Percentiles rank a stretch among this genome's conserved stretches.
Evolutionary conservation across 2,888 invertebrate genomes (phyloP).

Genomic region (Drosophila helvetica): DNA sequence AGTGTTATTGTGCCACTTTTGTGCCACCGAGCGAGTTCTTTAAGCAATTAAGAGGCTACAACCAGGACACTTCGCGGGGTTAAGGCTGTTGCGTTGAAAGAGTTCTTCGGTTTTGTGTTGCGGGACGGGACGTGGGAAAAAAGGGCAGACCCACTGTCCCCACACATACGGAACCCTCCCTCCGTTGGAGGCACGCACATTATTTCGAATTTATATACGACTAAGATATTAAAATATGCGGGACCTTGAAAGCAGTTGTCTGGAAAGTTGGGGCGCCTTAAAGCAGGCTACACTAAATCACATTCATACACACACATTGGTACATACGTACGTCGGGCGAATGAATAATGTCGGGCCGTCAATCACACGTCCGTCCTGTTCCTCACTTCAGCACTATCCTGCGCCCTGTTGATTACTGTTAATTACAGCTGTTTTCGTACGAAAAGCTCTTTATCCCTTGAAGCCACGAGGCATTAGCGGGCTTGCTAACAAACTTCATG

Average conservation of each 20-base stretch:
- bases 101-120: conserved; percentile 5
- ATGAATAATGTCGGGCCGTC: conserved; percentile 21
- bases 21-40: conserved; percentile 29
- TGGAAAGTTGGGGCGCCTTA: conserved; percentile 40
- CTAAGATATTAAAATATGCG: conserved; percentile 21
- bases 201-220: conserved; percentile 64
- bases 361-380: conserved; percentile 20
- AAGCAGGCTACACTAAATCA: conserved; percentile 52
- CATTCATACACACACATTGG: conserved; percentile 30
- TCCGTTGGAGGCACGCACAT: conserved; percentile 32
- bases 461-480: conserved; percentile 53
- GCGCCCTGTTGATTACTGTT: conserved; percentile 49
- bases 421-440: conserved; percentile 53
- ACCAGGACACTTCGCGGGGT: conserved; percentile 36
- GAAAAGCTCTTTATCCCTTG: conserved; percentile 53
- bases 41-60: conserved; percentile 61
- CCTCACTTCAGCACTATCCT: conserved; percentile 21
- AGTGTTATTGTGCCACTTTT: conserved; percentile 35
- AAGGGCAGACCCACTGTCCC: background rate
- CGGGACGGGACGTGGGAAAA: background rate
- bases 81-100: conserved; percentile 3
- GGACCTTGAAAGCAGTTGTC: conserved; percentile 42
- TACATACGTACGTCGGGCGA: conserved; percentile 20
- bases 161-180: conserved; percentile 1
- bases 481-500: conserved; percentile 58